Evolutionary conservation across 1,140 invertebrate species (phyloP), one percentile per base, ranked within the genome.

Genomic region (Spodoptera litura): DNA sequence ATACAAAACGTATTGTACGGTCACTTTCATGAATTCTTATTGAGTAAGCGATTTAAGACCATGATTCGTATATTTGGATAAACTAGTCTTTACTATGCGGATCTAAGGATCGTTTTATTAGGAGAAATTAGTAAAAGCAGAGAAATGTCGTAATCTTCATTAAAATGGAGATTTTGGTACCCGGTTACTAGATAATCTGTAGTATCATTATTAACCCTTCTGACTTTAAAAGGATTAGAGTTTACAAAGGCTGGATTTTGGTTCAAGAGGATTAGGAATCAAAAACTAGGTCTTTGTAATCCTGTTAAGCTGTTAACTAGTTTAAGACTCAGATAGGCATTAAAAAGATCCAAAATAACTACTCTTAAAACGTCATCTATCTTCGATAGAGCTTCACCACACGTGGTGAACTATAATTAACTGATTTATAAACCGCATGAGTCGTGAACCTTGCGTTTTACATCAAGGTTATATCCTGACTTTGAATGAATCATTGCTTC

Each of bases 401-500:
- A 55, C 70, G 31, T 72, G 31, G 53, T 20, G 70, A 44, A 38
- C 53, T 55, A 72, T 72, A 72, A 70, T 70, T 70, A 68, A 68
- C 20, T 52, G 66, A 53, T 70, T 70, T 38, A 68, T 76, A 71
- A 53, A 71, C 66, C 66, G 66, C 25, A 53, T 27, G 66, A 70
- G 49, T 70, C 25, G 66, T 51, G 66, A 70, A 70, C 66, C 66
- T 70, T 70, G 66, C 66, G 49, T 70, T 70, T 70, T n/a, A 49
- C 49, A 70, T 20, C 66, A 70, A 70, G 66, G 49, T 70, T 70
- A 70, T 70, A 70, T 70, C 66, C 66, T 70, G 66, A 70, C 66
- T 70, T 53, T 70, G 66, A 70, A 70, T 70, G 66, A 70, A 70
- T 70, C 66, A 70, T 53, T 53, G 66, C 66, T 70, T 70, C 66